Evolutionary conservation across 2,888 invertebrate genomes (phyloP).

Genomic region (Pyralis farinalis): DNA sequence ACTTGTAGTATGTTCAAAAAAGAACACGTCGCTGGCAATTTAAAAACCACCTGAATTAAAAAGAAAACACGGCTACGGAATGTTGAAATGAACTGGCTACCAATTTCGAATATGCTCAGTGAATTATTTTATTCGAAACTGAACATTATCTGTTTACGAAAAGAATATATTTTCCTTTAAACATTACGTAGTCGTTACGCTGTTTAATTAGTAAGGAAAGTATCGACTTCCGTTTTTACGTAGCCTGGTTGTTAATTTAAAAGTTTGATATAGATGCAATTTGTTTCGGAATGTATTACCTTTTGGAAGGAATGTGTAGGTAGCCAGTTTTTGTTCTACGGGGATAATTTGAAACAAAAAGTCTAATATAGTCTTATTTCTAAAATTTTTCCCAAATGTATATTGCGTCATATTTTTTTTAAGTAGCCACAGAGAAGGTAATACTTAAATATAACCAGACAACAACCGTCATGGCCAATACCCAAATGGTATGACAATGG

Average conservation of each 20-base stretch:
- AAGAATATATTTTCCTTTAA: slow-evolving; percentile 38
- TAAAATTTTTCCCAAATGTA: too few species aligned
- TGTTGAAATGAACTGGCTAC: slow-evolving; percentile 70
- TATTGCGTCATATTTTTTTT: too few species aligned
- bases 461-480: too few species aligned
- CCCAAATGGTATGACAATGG: too few species aligned
- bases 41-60: slow-evolving; percentile 66
- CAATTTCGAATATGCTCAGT: slow-evolving; percentile 60
- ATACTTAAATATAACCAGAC: too few species aligned
- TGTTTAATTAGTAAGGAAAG: slow-evolving; percentile 29
- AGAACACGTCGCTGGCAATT: slow-evolving; percentile 66
- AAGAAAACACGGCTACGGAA: slow-evolving; percentile 62
- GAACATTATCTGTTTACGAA: slow-evolving; percentile 32
- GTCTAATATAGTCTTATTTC: too few species aligned
- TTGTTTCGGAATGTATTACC: slow-evolving; percentile 2
- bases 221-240: slow-evolving; percentile 42
- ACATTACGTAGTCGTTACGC: slow-evolving; percentile 15
- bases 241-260: slow-evolving; percentile 9
- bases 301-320: not conserved
- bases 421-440: too few species aligned
- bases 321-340: not conserved
- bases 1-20: slow-evolving; percentile 33
- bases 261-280: slow-evolving; percentile 5
- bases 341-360: not conserved
- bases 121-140: slow-evolving; percentile 31